Evolutionary conservation across 2,797 vertebrate genomes (phyloP).

Genomic region (Malurus splendens): DNA sequence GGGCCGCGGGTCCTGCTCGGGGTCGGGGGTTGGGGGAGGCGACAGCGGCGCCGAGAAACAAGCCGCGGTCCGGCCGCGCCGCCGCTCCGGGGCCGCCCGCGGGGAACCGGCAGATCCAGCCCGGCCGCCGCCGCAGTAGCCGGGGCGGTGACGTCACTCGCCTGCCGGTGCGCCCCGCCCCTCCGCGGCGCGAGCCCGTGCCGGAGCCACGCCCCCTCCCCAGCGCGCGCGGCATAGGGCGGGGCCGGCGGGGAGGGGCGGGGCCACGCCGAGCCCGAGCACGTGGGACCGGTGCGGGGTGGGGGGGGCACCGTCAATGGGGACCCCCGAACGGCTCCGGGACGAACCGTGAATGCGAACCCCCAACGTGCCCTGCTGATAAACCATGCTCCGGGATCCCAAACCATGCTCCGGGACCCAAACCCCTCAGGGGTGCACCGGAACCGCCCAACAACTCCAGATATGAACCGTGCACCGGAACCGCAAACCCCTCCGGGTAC

Average conservation of each 20-base stretch:
- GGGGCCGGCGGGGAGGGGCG: not conserved
- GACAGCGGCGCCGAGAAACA: not conserved
- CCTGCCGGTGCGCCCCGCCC: not conserved
- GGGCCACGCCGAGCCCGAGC: not conserved
- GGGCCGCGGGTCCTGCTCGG: not conserved
- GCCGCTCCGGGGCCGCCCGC: not conserved
- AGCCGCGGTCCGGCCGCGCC: not conserved
- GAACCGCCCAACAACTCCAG: not conserved
- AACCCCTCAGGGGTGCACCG: too few relatives aligned
- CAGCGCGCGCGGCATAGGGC: not conserved
- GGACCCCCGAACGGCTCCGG: not conserved
- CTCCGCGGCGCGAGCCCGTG: not conserved
- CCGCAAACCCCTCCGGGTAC: too few relatives aligned
- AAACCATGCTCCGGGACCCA: not conserved
- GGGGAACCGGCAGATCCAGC: not conserved
- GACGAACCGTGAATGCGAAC: too few relatives aligned
- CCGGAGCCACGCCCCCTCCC: not conserved
- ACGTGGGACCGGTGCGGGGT: not conserved
- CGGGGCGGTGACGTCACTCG: slow-evolving; percentile 15
- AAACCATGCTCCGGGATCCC: not conserved
- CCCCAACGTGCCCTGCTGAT: not conserved
- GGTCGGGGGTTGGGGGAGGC: too few relatives aligned
- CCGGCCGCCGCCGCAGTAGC: not conserved
- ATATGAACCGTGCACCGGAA: not conserved
- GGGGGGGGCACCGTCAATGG: accelerated